Evolutionary conservation across 2,888 invertebrate genomes (phyloP).

Genomic region (Diarsia dahlii): DNA sequence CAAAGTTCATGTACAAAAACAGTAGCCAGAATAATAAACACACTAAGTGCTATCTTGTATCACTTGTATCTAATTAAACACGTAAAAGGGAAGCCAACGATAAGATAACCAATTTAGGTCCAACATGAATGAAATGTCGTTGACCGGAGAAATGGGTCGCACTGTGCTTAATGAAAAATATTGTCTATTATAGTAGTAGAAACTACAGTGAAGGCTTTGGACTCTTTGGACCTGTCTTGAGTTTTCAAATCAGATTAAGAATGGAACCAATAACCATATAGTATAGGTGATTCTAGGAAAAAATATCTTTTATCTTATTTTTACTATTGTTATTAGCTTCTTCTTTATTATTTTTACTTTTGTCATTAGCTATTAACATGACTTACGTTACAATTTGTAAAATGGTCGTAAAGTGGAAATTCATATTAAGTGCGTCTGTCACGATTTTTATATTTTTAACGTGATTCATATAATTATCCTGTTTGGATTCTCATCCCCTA

Average conservation of each 20-base stretch:
- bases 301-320: neutral
- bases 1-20: conserved; percentile 15
- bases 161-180: conserved; percentile 43
- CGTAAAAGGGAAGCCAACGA: conserved; percentile 83
- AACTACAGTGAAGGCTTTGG: neutral
- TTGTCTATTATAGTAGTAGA: neutral
- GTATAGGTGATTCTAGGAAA: neutral
- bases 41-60: conserved; percentile 52
- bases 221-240: neutral
- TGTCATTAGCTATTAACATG: too few species aligned
- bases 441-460: too few species aligned
- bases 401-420: too few species aligned
- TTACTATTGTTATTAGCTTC: neutral
- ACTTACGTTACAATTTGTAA: too few species aligned
- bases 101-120: conserved; percentile 84
- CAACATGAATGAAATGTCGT: conserved; percentile 79
- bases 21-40: conserved; percentile 48
- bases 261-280: neutral
- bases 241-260: conserved; percentile 1
- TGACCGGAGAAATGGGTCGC: conserved; percentile 77
- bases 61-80: conserved; percentile 75
- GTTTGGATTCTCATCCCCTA: too few species aligned
- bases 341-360: too few species aligned
- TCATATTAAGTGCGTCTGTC: too few species aligned
- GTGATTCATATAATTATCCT: too few species aligned